Conservation (phyloP, 2,888 invertebrate species). For the Drosophila mettleri region DNA sequence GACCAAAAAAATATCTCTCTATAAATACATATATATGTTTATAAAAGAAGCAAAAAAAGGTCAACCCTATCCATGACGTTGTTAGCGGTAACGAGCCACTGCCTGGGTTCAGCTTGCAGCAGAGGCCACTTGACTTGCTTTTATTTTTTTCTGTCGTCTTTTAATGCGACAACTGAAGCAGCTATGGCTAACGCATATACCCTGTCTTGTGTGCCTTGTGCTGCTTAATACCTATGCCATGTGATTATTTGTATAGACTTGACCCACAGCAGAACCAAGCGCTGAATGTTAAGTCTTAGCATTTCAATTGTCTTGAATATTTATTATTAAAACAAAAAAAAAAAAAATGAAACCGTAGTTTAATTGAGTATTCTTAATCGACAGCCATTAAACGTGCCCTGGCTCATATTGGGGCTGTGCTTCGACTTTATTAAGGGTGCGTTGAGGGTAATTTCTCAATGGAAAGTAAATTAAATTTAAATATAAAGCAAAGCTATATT, state of each 20-base stretch:
- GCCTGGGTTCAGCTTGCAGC: slow-evolving; percentile 5
- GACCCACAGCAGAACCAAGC: too few relatives aligned
- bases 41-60: slow-evolving; percentile 26
- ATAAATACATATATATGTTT: background rate
- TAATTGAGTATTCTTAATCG: background rate
- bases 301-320: background rate
- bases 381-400: background rate
- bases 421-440: background rate
- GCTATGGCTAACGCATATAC: slow-evolving; percentile 11
- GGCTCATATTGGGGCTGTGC: background rate
- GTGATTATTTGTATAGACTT: background rate
- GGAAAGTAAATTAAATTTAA: slow-evolving; percentile 4
- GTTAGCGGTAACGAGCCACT: slow-evolving; percentile 64
- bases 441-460: background rate
- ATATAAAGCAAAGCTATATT: background rate
- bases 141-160: background rate
- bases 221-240: background rate
- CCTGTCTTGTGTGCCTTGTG: background rate
- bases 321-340: too few relatives aligned
- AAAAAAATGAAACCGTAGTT: too few relatives aligned
- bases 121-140: slow-evolving; percentile 47
- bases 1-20: background rate
- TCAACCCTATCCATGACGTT: slow-evolving; percentile 59
- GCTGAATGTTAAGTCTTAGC: too few relatives aligned
- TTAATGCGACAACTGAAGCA: slow-evolving; percentile 14